Base-by-base conservation (phyloP, 2,888 invertebrate genomes). In the Chrysomela aeneicollis region DNA sequence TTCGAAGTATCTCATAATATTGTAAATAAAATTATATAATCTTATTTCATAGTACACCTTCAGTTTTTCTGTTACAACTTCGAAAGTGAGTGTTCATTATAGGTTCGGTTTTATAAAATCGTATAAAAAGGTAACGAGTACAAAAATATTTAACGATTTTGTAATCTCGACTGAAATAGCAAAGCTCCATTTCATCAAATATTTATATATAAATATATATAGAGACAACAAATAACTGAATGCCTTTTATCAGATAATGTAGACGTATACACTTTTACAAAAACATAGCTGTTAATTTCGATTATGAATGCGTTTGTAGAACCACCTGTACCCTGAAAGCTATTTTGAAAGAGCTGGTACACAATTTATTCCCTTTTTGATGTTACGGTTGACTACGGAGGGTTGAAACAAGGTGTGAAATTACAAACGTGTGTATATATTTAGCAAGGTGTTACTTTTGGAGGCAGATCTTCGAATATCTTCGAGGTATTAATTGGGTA, bases 241-340 rank as follows among this genome's bases (percentile, higher is more conserved):
- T 82, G 82, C 82, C 82, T 82, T 78, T 82, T 82, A 81, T 79
- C 79, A 82, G 81, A 82, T 81, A 82, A 80, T 81, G 82, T 82
- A 82, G 82, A 81, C 78, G 81, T 82, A 82, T 82, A 75, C 81
- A 82, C 82, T 82, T 82, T 82, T 82, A 82, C 82, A 82, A 69
- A 69, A 72, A 78, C 72, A 75, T 80, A 80, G 79, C 78, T 79
- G 78, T 80, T 81, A 78, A 79, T 81, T 81, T 80, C 74, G 75
- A 76, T 72, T 71, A 72, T 70, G 66, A 68, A 66, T 62, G 62
- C 66, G 59, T 59, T 59, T 62, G 65, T 66, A 21, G n/a, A 47
- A 49, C 59, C 51, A 51, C 47, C 57, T 22, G 22, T 30, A 59
- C 49, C 47, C 19, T 19, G 51, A 35, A 10, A 15, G 53, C 17